A percentile compares a stretch with the other conserved stretches of the same genome.
phyloP scores from a whole-genome alignment of 1,140 invertebrate genomes.

The Lepidotrigona ventralis region DNA sequence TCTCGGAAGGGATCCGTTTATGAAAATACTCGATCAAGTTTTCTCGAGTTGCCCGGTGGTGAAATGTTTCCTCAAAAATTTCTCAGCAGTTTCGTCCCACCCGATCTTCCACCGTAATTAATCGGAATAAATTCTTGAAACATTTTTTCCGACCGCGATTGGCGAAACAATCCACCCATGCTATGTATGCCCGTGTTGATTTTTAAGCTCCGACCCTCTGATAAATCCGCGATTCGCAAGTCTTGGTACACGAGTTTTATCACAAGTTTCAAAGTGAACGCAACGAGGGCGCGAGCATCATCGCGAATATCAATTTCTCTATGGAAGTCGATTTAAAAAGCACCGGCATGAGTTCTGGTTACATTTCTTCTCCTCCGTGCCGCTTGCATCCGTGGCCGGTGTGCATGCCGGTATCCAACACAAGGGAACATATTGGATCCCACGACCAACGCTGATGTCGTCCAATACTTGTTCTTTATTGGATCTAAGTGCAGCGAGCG shows the following conservation, averaged over 20 bases:
- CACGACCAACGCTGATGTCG: slow-evolving; percentile 50
- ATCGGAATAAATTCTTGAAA: neutral
- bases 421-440: slow-evolving; percentile 60
- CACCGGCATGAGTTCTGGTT: slow-evolving; percentile 15
- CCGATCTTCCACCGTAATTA: neutral
- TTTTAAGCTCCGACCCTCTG: neutral
- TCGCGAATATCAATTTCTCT: slow-evolving; percentile 61
- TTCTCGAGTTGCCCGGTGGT: too few species aligned
- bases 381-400: slow-evolving; percentile 60
- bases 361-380: neutral
- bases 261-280: slow-evolving; percentile 42
- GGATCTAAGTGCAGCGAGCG: slow-evolving; percentile 63
- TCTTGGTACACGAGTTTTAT: slow-evolving; percentile 48
- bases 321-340: slow-evolving; percentile 42
- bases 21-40: too few species aligned
- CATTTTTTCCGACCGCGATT: neutral
- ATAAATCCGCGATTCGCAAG: slow-evolving; percentile 37
- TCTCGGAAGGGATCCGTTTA: too few species aligned
- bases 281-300: slow-evolving; percentile 21
- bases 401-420: slow-evolving; percentile 56
- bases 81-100: neutral
- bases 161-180: neutral
- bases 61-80: neutral
- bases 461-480: slow-evolving; percentile 65
- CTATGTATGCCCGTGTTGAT: slow-evolving; percentile 8